Evolutionary conservation across 2,797 vertebrate genomes (phyloP).

Genomic region (Coluber constrictor): DNA sequence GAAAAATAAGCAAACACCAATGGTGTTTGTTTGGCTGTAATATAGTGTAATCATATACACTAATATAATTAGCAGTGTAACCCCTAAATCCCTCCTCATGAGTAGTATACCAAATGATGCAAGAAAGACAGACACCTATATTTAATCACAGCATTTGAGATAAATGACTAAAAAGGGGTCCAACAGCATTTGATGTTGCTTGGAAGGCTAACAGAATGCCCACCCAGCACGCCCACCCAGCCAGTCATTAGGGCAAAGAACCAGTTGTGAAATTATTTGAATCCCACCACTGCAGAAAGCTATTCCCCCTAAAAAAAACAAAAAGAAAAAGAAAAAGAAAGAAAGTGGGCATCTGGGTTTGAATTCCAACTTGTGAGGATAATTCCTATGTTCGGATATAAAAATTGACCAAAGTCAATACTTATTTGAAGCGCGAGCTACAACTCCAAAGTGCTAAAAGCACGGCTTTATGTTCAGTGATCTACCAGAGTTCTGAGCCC

Average conservation of each 20-base stretch:
- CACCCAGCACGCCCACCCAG: no score
- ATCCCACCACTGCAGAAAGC: no score
- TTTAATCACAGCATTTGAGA: not conserved
- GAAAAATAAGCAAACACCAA: not conserved
- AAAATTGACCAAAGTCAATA: constrained; percentile 32
- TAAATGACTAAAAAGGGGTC: not conserved
- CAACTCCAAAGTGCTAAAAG: not conserved
- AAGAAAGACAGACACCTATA: not conserved
- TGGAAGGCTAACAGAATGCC: not conserved
- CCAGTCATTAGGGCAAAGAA: no score
- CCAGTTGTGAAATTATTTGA: no score
- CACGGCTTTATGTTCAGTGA: not conserved
- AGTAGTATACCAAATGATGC: not conserved
- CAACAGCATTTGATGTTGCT: not conserved
- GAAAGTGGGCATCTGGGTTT: constrained; percentile 14
- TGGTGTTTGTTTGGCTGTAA: not conserved
- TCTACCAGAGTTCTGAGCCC: not conserved
- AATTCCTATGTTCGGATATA: constrained; percentile 47
- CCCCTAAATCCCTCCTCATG: not conserved
- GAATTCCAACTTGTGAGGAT: not conserved
- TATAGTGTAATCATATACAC: not conserved
- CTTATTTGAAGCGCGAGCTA: not conserved
- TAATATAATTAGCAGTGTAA: not conserved
- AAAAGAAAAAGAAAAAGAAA: not conserved
- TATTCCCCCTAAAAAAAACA: not conserved